Conservation (phyloP, 2,797 vertebrate genomes). For the Apodemus agrarius region DNA sequence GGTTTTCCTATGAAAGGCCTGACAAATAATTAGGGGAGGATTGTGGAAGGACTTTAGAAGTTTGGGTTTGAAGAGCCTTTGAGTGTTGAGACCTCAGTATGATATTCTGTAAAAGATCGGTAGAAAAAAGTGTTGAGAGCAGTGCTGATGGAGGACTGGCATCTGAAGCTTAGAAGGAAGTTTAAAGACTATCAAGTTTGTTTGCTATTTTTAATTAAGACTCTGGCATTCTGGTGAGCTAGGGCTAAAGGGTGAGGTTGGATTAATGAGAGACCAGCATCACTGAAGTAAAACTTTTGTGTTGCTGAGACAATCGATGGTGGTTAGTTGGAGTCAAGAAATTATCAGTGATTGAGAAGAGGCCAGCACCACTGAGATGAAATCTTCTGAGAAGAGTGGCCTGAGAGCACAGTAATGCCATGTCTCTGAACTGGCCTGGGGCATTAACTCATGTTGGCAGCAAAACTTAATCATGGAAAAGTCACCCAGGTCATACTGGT, state of each 20-base stretch:
- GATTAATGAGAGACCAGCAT: background rate
- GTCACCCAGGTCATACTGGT: background rate
- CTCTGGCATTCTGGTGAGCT: background rate
- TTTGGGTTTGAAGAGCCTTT: background rate
- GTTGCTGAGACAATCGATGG: background rate
- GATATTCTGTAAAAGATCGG: background rate
- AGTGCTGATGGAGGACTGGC: background rate
- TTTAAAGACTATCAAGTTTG: background rate
- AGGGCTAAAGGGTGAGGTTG: background rate
- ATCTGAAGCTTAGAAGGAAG: background rate
- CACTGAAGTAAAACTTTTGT: background rate
- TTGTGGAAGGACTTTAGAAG: background rate
- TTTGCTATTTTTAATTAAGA: background rate
- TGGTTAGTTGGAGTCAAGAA: background rate
- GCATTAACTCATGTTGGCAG: background rate
- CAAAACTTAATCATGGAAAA: background rate
- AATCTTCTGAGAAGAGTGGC: background rate
- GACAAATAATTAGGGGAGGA: background rate
- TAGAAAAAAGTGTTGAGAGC: background rate
- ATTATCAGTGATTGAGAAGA: background rate
- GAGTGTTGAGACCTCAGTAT: background rate
- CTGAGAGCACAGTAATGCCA: background rate
- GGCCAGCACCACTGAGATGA: background rate
- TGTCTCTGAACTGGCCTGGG: background rate
- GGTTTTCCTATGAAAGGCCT: background rate